A percentile compares a stretch with the other conserved stretches of the same genome.
These are phyloP conservation scores for Acanthosepion pharaonis DNA, from an alignment of 2,888 invertebrate species.

Conservation along the genomic window DNA sequence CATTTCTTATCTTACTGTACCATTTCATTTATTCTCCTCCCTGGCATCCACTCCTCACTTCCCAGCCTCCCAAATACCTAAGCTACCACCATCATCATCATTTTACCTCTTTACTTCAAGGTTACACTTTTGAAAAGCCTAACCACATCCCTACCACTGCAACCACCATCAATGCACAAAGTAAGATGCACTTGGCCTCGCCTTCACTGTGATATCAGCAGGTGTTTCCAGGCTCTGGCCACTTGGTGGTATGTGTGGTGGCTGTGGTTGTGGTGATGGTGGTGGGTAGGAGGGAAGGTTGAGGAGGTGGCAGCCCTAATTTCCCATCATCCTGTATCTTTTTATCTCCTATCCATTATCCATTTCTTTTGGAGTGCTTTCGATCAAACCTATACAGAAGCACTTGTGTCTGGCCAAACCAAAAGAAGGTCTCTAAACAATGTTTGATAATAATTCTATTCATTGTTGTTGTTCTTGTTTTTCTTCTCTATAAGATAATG, in stretches of 20 bases:
- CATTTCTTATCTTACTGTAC: neutral
- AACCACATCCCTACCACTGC: neutral
- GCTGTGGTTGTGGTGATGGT: neutral
- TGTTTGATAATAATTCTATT: neutral
- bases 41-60: neutral
- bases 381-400: neutral
- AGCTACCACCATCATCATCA: neutral
- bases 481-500: too few species aligned
- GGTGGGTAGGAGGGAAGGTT: too few species aligned
- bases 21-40: neutral
- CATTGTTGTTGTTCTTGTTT: neutral
- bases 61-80: neutral
- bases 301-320: neutral
- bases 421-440: neutral
- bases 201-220: neutral
- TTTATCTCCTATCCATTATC: neutral
- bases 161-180: neutral
- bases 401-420: neutral
- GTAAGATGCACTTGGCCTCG: neutral
- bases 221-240: neutral
- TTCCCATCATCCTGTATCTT: neutral
- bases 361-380: neutral
- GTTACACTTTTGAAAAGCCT: constrained; percentile 1
- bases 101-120: neutral
- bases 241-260: neutral